A percentile compares a stretch with the other conserved stretches of the same genome.
Evolutionary conservation across 2,113 vertebrate genomes (phyloP).

Genomic region (Telmatochromis sp.): DNA sequence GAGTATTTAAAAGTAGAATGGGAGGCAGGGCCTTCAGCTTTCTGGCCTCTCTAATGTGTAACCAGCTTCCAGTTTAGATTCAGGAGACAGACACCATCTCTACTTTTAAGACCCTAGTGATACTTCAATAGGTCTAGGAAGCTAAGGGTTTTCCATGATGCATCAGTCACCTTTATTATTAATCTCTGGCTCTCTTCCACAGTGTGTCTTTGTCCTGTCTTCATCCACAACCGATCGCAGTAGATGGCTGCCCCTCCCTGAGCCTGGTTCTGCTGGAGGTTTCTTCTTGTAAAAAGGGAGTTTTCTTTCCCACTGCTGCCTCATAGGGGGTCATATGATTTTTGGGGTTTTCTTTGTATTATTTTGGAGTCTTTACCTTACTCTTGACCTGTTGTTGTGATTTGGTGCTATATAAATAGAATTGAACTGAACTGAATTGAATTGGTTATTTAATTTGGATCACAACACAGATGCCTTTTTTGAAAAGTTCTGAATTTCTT

Average conservation of each 20-base stretch:
- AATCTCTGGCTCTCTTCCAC: not conserved
- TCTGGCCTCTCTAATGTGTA: not conserved
- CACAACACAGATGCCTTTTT: not conserved
- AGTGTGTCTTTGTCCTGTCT: not conserved
- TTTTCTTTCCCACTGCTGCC: not conserved
- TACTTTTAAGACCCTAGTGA: not conserved
- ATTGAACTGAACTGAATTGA: not conserved
- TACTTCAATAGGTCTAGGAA: not conserved
- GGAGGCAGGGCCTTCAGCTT: not conserved
- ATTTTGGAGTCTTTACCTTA: not conserved
- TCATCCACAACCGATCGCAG: not conserved
- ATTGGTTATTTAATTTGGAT: not conserved
- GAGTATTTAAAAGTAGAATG: not conserved
- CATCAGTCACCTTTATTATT: not conserved
- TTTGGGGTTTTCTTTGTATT: not conserved
- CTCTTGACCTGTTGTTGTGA: not conserved
- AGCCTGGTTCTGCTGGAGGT: not conserved
- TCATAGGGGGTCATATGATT: not conserved
- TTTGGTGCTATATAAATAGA: not conserved
- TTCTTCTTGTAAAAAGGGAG: not conserved
- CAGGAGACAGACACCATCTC: not conserved
- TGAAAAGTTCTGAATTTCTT: not conserved
- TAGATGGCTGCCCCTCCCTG: accelerated
- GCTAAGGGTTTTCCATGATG: not conserved
- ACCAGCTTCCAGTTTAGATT: not conserved